phyloP scores from a whole-genome alignment of 2,888 invertebrate genomes.

The Acanthosoma haemorrhoidale region DNA sequence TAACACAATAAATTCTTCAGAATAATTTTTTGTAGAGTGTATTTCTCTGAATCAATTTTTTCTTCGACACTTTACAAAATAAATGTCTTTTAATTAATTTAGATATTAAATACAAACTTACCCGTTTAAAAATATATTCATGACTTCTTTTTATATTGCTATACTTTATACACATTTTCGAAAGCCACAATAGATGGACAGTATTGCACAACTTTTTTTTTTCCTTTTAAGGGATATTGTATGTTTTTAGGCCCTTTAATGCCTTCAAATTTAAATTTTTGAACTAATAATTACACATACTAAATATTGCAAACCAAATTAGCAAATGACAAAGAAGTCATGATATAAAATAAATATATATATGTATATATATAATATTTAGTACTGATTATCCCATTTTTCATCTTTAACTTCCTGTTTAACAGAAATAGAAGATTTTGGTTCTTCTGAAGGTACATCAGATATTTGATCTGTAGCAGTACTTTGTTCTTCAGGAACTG shows the following conservation, averaged over 20 bases:
- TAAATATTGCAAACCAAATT: background rate
- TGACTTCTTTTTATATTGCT: constrained; percentile 33
- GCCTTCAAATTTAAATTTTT: background rate
- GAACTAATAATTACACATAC: background rate
- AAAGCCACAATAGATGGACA: constrained; percentile 3
- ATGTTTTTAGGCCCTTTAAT: constrained; percentile 13
- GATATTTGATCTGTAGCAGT: constrained; percentile 33
- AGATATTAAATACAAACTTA: constrained; percentile 36
- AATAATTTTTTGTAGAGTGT: background rate
- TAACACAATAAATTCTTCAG: constrained; percentile 19
- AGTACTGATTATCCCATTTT: constrained; percentile 41
- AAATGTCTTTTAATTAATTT: constrained; percentile 34
- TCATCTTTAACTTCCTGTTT: constrained; percentile 41
- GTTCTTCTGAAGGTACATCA: constrained; percentile 30
- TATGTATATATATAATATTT: constrained; percentile 22
- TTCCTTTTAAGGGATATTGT: constrained; percentile 13
- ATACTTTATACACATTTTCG: background rate
- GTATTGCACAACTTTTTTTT: background rate
- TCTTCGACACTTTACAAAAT: constrained; percentile 26
- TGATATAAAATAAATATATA: constrained; percentile 9
- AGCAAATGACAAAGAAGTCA: constrained; percentile 20
- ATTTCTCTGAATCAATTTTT: constrained; percentile 13
- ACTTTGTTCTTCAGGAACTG: constrained; percentile 55
- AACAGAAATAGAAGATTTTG: constrained; percentile 36
- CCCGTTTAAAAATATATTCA: constrained; percentile 36